A percentile compares a stretch with the other conserved stretches of the same genome.
Evolutionary conservation across 2,113 vertebrate genomes (phyloP).

Genomic region (Chitala chitala): DNA sequence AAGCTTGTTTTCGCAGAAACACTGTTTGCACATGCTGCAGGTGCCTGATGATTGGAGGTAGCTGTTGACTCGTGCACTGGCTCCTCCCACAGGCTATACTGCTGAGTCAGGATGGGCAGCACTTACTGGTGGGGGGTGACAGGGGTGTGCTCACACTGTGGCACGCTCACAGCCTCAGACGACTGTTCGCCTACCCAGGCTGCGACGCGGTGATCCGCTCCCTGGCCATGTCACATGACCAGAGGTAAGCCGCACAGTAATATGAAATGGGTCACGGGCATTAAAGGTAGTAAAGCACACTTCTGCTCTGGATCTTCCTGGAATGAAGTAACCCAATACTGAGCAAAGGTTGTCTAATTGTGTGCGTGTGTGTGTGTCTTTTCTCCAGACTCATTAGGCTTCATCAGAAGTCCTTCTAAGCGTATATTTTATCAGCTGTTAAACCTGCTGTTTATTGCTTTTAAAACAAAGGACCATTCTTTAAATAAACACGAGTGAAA

Average conservation of each 20-base stretch:
- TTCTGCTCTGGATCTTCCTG: background rate
- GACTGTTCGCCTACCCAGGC: constrained; percentile 87
- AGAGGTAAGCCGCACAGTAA: constrained; percentile 71
- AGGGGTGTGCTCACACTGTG: constrained; percentile 80
- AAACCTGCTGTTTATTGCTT: background rate
- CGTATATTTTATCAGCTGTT: background rate
- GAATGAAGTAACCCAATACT: background rate
- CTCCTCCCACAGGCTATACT: constrained; percentile 73
- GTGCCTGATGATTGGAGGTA: background rate
- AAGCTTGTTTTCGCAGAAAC: too few relatives aligned
- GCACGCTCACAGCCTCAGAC: constrained; percentile 81
- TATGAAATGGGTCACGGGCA: too few relatives aligned
- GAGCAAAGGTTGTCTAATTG: too few relatives aligned
- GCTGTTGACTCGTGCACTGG: background rate
- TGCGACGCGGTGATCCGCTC: constrained; percentile 94
- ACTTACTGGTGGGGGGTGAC: constrained; percentile 89
- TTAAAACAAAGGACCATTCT: background rate
- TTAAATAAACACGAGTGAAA: constrained; percentile 12
- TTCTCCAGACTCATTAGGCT: background rate
- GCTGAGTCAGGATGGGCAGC: constrained; percentile 90
- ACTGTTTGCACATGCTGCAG: background rate
- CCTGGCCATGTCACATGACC: constrained; percentile 91
- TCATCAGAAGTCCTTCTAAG: background rate
- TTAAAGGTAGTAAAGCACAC: too few relatives aligned
- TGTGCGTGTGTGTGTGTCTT: background rate